Percentiles rank a stretch among this genome's conserved stretches.
Evolutionary conservation across 2,113 vertebrate species (phyloP).

Genomic region (Pristiophorus japonicus): DNA sequence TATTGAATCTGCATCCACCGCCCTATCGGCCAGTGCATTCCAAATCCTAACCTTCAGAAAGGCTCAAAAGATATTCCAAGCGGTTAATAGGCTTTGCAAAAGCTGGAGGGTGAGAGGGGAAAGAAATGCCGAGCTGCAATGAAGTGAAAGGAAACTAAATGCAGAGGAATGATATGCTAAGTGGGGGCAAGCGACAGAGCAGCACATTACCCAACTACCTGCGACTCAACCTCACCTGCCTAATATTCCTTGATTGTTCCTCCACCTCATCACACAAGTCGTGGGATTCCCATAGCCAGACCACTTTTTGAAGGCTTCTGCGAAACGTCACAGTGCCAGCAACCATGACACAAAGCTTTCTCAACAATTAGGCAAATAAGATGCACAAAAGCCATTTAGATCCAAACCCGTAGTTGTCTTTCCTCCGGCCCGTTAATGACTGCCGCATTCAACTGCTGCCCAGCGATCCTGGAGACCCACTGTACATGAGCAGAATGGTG

Average conservation of each 20-base stretch:
- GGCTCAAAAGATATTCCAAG: not conserved
- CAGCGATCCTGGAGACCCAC: no score
- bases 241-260: not conserved
- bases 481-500: not conserved
- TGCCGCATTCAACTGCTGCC: not conserved
- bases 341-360: not conserved
- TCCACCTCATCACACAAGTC: not conserved
- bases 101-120: not conserved
- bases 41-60: no score
- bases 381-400: not conserved
- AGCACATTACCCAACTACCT: not conserved
- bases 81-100: not conserved
- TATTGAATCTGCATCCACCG: no score
- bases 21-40: no score
- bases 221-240: not conserved
- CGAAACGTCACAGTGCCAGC: not conserved
- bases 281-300: not conserved
- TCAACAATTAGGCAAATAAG: not conserved
- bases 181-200: not conserved
- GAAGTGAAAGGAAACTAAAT: not conserved
- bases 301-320: not conserved
- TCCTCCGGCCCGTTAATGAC: not conserved
- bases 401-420: not conserved
- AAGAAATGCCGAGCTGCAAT: not conserved
- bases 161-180: not conserved